Evolutionary conservation across 2,888 invertebrate species (phyloP), one percentile per base, ranked within the genome.

Genomic region (Quadroppia sp.): DNA sequence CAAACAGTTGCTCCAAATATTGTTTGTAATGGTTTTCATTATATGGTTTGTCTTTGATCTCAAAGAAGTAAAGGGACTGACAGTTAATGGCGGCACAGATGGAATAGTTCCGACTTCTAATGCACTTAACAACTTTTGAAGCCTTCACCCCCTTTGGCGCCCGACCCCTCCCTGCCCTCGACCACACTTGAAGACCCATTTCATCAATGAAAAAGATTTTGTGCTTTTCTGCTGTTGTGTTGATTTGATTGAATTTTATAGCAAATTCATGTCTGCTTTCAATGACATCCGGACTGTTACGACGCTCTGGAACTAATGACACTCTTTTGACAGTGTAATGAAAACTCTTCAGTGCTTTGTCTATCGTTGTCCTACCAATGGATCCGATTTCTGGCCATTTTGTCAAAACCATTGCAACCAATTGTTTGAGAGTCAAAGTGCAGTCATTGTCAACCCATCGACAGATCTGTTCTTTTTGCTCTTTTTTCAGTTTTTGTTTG

Each of bases 181-280:
- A 53, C 13, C 25, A 25, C 11, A 53, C 23, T 13, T 53, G 53
- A 25, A 53, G 7, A 25, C 53, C 53, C 53, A 53, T 53, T 13
- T 53, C 53, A 25, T 53, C 53, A 15, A 53, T 53, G 15, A 53
- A 53, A 53, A 53, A 3, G 25, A 53, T 13, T 53, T 53, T 53
- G 25, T 53, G 25, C 28, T 53, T 53, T 25, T 53, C 25, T 13
- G 13, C 2, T 7, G 25, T 23, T n/a, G n/a, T n/a, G n/a, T n/a
- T n/a, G 25, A 53, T 1, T 25, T 11, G 53, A 25, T 2, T 53
- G 50, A 20, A 50, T n/a, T 50, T n/a, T 1, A 50, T n/a, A 4
- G 50, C 50, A 20, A 20, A 50, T 20, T 23, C 23, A 15, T 15
- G 20, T 1, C 50, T 7, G 13, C 1, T 3, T 4, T 50, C 3